These are phyloP conservation scores for Hippasteria phrygiana DNA, from an alignment of 53 echinoderm and acorn worm species.

Conservation along the genomic window DNA sequence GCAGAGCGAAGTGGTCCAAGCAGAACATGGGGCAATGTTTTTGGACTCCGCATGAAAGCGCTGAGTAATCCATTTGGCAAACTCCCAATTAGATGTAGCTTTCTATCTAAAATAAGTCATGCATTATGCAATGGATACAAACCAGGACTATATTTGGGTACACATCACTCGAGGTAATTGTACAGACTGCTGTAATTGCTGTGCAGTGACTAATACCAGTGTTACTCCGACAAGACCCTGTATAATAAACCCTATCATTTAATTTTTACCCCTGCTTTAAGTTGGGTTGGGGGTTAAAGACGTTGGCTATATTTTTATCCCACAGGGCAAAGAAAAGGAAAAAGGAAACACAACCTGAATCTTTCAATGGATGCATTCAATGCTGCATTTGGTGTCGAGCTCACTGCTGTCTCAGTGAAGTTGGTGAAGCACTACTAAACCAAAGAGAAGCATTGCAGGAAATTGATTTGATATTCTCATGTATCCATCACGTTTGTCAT, in stretches of 20 bases:
- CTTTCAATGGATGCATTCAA: too few species aligned
- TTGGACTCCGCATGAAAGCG: not conserved
- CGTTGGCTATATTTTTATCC: too few species aligned
- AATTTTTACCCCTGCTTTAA: too few species aligned
- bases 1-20: not conserved
- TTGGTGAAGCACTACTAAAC: too few species aligned
- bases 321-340: too few species aligned
- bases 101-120: constrained; percentile 47
- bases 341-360: too few species aligned
- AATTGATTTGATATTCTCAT: too few species aligned
- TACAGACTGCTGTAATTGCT: constrained; percentile 52
- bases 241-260: not conserved
- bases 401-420: too few species aligned
- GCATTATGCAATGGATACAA: constrained; percentile 63
- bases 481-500: too few species aligned
- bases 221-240: not conserved
- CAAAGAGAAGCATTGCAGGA: too few species aligned
- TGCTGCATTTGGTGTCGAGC: too few species aligned
- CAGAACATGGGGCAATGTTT: not conserved
- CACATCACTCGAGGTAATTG: constrained; percentile 49
- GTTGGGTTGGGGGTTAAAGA: too few species aligned
- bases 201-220: constrained; percentile 33
- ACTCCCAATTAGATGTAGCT: constrained; percentile 10
- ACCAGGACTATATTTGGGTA: constrained; percentile 29
- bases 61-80: constrained; percentile 23